Evolutionary conservation across 2,888 invertebrate genomes (phyloP).

Genomic region (Aspidiotus rigidus): DNA sequence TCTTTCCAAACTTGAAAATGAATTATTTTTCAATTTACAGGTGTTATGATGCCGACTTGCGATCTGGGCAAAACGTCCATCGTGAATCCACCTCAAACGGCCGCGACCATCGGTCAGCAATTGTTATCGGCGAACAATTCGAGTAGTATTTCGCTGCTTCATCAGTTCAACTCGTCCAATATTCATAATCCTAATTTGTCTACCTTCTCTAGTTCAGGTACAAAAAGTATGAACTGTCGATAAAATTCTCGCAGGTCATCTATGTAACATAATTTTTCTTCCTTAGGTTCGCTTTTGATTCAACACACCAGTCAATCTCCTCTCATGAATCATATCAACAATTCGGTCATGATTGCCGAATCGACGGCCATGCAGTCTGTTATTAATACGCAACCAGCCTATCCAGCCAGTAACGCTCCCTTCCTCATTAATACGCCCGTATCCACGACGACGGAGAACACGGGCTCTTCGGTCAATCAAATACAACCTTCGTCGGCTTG

Average conservation of each 20-base stretch:
- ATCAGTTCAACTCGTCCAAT: constrained; percentile 24
- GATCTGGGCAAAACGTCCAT: constrained; percentile 15
- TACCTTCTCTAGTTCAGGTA: constrained; percentile 22
- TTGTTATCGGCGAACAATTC: constrained; percentile 29
- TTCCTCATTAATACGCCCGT: constrained; percentile 24
- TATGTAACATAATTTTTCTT: not conserved
- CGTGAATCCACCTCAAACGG: constrained; percentile 12
- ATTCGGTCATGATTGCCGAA: constrained; percentile 29
- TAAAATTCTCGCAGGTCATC: not conserved
- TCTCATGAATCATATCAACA: constrained; percentile 17
- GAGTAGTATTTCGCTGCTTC: constrained; percentile 24
- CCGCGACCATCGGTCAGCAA: constrained; percentile 26
- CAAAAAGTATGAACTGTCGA: no score
- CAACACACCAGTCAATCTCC: constrained; percentile 22
- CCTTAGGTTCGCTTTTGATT: constrained; percentile 26
- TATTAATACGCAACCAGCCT: constrained; percentile 7
- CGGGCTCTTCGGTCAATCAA: constrained; percentile 9
- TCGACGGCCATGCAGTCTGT: constrained; percentile 23
- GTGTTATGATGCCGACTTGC: constrained; percentile 21
- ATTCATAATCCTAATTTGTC: constrained; percentile 24
- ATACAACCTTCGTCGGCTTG: not conserved
- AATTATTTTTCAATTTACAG: not conserved
- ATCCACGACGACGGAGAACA: not conserved
- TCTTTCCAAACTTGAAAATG: no score
- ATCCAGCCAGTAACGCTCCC: constrained; percentile 23